Conservation (phyloP, 1,140 invertebrate genomes). For the Drosophila simulans region DNA sequence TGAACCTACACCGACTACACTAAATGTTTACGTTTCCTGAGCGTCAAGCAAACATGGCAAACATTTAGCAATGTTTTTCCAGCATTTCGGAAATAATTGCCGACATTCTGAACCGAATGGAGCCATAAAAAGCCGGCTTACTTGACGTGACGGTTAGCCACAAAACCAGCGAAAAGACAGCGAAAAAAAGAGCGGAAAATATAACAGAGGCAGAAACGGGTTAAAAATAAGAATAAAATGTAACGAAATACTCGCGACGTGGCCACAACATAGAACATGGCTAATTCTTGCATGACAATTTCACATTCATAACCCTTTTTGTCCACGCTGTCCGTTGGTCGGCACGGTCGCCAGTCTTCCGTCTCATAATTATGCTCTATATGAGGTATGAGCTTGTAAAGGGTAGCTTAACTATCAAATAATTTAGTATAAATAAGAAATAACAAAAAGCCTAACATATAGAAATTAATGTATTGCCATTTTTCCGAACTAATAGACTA, state of each 20-base stretch:
- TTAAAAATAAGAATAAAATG: constrained; percentile 65
- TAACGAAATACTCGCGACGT: constrained; percentile 67
- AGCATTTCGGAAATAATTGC: constrained; percentile 75
- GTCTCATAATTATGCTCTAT: constrained; percentile 74
- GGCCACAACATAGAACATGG: constrained; percentile 81
- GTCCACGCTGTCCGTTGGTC: constrained; percentile 49
- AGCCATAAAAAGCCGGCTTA: constrained; percentile 65
- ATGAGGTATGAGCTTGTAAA: background rate
- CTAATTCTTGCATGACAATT: constrained; percentile 84
- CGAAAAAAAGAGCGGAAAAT: constrained; percentile 5
- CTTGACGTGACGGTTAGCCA: constrained; percentile 70
- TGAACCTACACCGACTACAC: constrained; percentile 53
- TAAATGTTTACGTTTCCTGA: constrained; percentile 82
- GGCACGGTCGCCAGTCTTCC: constrained; percentile 58
- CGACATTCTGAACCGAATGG: constrained; percentile 57
- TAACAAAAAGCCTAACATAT: background rate
- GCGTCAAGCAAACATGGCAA: constrained; percentile 65
- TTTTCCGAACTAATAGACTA: background rate
- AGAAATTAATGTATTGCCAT: background rate
- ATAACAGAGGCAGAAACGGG: constrained; percentile 4
- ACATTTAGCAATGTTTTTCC: constrained; percentile 75
- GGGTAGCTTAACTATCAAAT: background rate
- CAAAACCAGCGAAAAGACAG: constrained; percentile 38
- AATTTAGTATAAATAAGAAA: background rate
- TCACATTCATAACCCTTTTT: constrained; percentile 84